Conservation (phyloP, 2,888 invertebrate species). For the Stratiomys singularior region DNA sequence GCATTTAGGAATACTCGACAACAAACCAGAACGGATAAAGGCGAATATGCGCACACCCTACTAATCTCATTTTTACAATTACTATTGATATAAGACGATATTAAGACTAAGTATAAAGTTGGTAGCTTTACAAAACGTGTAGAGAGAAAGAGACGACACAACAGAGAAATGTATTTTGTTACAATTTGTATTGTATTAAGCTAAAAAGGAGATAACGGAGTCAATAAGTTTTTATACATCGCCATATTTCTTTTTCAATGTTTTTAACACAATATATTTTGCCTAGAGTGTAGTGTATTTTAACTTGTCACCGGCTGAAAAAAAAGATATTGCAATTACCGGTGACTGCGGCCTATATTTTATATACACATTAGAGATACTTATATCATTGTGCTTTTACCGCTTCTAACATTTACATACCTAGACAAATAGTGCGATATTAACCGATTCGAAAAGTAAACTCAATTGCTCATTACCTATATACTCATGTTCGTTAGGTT, state of each 20-base stretch:
- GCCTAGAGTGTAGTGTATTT: constrained; percentile 14
- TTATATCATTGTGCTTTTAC: constrained; percentile 21
- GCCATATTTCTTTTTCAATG: constrained; percentile 16
- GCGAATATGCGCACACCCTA: constrained; percentile 33
- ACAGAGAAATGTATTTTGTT: constrained; percentile 42
- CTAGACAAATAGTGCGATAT: background rate
- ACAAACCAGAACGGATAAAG: background rate
- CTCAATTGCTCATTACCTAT: background rate
- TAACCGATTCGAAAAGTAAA: background rate
- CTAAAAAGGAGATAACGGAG: constrained; percentile 13
- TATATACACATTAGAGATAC: constrained; percentile 2
- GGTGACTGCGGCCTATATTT: constrained; percentile 38
- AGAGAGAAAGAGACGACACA: constrained; percentile 25
- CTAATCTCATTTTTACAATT: constrained; percentile 40
- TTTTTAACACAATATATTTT: constrained; percentile 16
- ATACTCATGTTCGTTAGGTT: background rate
- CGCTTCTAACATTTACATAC: background rate
- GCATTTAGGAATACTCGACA: constrained; percentile 13
- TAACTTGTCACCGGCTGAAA: background rate
- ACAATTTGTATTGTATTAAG: constrained; percentile 44
- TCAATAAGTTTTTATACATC: constrained; percentile 42
- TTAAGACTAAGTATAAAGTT: constrained; percentile 35
- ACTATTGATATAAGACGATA: constrained; percentile 16
- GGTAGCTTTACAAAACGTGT: constrained; percentile 32
- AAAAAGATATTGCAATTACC: background rate